Base-by-base conservation (phyloP, 2,888 invertebrate genomes). In the Ectemnius cavifrons region DNA sequence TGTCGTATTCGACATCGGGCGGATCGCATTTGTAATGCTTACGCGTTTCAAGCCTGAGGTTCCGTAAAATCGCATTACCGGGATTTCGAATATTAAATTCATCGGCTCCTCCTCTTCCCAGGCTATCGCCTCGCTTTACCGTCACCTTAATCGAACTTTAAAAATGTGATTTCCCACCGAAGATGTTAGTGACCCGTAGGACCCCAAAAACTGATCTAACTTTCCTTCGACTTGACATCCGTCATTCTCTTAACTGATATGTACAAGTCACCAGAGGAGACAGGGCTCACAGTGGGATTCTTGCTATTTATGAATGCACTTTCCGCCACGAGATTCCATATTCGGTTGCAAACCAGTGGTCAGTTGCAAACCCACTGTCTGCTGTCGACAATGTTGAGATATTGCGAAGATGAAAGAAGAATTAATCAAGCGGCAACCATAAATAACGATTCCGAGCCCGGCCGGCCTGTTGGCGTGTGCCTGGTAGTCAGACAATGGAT, bases 11-110 rank as follows among this genome's bases (percentile, higher is more conserved):
- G 62, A 49, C 67, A 79, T 16, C 16, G 52, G 82, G 77, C 77
- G 88, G 89, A 89, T 88, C 85, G 85, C 83, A 88, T 87, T 89
- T 87, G 81, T 85, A 87, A 86, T 84, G 81, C 85, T 86, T 81
- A 79, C 84, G 85, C 84, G 73, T 84, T 83, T 78, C 79, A 82
- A 78, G 79, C 71, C 82, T 83, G 86, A 85, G 86, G 85, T 85
- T 76, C 85, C 86, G 85, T 89, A 82, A 89, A 90, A 90, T 90
- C 88, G 85, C 79, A 83, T 90, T 89, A 90, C 81, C 80, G 77
- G 78, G 85, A 84, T 84, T 83, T 79, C 67, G 87, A 88, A 89
- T 89, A 89, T 89, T 87, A 86, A 89, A 90, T 89, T 89, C 84
- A 83, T 85, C 84, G 85, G 80, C 67, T 37, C 37, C 37, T 11